phyloP scores from a whole-genome alignment of 1,140 invertebrate genomes.

The Gryon sp. region DNA sequence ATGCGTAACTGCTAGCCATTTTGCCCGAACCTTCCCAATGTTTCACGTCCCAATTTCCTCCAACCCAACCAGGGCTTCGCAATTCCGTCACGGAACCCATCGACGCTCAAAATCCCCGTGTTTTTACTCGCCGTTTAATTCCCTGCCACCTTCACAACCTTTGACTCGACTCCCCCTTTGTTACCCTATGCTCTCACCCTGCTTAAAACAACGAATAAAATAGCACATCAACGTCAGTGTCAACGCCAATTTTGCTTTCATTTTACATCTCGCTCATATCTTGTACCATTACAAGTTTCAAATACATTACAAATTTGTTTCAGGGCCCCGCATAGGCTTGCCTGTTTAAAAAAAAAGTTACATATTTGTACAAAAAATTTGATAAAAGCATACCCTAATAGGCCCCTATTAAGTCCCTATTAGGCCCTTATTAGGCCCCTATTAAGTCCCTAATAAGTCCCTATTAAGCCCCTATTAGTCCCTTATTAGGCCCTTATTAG shows the following conservation, averaged over 20 bases:
- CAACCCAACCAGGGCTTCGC: constrained; percentile 9
- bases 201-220: constrained; percentile 43
- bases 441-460: too few relatives aligned
- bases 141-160: constrained; percentile 16
- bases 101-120: constrained; percentile 8
- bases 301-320: too few relatives aligned
- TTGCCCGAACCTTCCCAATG: constrained; percentile 31
- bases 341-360: too few relatives aligned
- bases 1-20: constrained; percentile 49
- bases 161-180: constrained; percentile 16
- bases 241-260: constrained; percentile 8
- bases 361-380: too few relatives aligned
- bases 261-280: neutral
- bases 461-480: too few relatives aligned
- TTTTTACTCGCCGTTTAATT: constrained; percentile 37
- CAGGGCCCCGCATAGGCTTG: too few relatives aligned
- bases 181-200: neutral
- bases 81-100: constrained; percentile 8
- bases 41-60: constrained; percentile 49
- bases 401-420: too few relatives aligned
- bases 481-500: too few relatives aligned
- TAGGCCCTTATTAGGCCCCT: too few relatives aligned
- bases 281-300: too few relatives aligned
- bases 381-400: too few relatives aligned
- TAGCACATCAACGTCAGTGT: constrained; percentile 36